A percentile compares a stretch with the other conserved stretches of the same genome.
These are phyloP conservation scores for Graphium colonna DNA, from an alignment of 2,888 invertebrate genomes.

Conservation along the genomic window DNA sequence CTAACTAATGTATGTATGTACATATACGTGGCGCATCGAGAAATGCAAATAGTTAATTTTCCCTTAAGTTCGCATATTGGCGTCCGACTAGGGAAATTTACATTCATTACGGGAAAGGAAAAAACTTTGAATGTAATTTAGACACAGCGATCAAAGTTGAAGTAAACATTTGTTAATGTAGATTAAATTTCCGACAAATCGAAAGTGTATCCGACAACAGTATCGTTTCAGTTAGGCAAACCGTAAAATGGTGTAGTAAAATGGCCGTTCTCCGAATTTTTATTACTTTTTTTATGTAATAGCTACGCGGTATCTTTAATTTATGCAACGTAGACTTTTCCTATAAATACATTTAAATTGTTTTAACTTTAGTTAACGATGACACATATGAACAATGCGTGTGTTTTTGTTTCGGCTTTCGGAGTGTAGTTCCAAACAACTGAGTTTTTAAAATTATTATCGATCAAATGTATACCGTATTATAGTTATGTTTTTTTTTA, in stretches of 20 bases:
- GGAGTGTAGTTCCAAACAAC: no score
- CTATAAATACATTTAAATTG: slow-evolving; percentile 21
- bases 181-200: slow-evolving; percentile 8
- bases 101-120: neutral
- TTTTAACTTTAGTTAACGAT: no score
- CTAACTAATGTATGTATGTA: no score
- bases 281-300: slow-evolving; percentile 24
- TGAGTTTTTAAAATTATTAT: no score
- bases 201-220: slow-evolving; percentile 20
- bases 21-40: no score
- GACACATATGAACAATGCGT: no score
- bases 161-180: neutral
- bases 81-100: neutral
- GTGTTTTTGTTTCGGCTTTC: no score
- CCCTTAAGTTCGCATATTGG: no score
- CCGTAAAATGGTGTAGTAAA: slow-evolving; percentile 22
- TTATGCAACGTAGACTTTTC: slow-evolving; percentile 20
- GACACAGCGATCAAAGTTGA: neutral
- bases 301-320: slow-evolving; percentile 10
- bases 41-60: no score
- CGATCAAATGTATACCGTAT: no score
- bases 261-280: slow-evolving; percentile 10
- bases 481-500: no score
- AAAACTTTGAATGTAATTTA: neutral
- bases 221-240: slow-evolving; percentile 20